These are phyloP conservation scores for Cyphomyrus discorhynchus DNA, from an alignment of 2,113 vertebrate genomes.

Conservation along the genomic window DNA sequence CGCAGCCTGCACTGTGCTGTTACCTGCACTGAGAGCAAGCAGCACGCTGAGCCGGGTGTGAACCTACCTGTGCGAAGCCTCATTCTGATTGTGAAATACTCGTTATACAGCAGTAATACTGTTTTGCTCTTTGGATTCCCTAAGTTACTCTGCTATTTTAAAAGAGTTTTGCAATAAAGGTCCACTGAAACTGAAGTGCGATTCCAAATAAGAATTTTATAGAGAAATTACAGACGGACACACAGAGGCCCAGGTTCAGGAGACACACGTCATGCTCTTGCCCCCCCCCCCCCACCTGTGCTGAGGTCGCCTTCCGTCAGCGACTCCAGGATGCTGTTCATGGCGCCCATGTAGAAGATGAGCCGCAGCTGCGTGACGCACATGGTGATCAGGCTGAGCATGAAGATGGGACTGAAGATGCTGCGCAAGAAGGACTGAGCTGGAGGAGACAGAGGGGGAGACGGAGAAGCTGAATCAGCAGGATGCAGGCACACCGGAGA, in stretches of 20 bases:
- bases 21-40: background rate
- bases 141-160: background rate
- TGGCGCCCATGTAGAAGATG: conserved; percentile 99
- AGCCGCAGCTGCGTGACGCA: conserved; percentile 92
- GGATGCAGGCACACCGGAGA: background rate
- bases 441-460: conserved; percentile 39
- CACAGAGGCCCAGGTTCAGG: background rate
- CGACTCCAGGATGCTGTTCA: conserved; percentile 90
- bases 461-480: background rate
- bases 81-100: background rate
- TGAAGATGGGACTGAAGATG: conserved; percentile 86
- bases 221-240: background rate
- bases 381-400: conserved; percentile 97
- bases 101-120: background rate
- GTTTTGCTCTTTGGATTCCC: background rate
- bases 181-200: background rate
- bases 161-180: background rate
- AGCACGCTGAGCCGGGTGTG: background rate
- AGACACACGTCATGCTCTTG: background rate
- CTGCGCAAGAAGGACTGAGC: conserved; percentile 89
- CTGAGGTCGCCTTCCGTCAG: conserved; percentile 67
- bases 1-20: background rate
- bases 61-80: background rate
- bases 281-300: conserved; percentile 58
- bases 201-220: background rate